phyloP scores from a whole-genome alignment of 1,140 invertebrate genomes.

The Anadara kagoshimensis region DNA sequence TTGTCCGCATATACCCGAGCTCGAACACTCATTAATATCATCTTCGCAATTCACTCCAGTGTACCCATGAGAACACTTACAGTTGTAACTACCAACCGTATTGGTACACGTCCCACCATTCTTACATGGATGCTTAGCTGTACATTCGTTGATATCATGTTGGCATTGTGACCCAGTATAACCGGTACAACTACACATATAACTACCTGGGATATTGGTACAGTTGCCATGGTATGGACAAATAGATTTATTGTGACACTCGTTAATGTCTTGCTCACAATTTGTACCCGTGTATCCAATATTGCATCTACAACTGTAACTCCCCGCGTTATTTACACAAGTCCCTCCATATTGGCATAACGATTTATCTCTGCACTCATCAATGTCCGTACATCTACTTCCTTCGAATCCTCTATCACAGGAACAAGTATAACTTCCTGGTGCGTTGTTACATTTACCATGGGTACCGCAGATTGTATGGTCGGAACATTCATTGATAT shows the following conservation, averaged over 20 bases:
- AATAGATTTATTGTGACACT: neutral
- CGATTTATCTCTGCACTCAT: neutral
- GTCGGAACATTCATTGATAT: no score
- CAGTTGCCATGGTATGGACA: slow-evolving; percentile 18
- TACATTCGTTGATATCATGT: slow-evolving; percentile 81
- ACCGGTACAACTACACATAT: slow-evolving; percentile 20
- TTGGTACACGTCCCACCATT: slow-evolving; percentile 87
- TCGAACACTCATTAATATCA: no score
- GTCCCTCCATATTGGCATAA: no score
- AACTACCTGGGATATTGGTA: slow-evolving; percentile 23
- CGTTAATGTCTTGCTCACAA: slow-evolving; percentile 17
- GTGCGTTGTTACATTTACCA: no score
- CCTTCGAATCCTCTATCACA: no score
- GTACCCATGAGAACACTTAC: slow-evolving; percentile 51
- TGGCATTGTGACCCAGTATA: neutral
- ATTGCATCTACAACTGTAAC: neutral
- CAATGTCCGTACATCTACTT: no score
- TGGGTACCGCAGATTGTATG: no score
- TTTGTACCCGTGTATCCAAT: slow-evolving; percentile 3
- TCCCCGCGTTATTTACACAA: no score
- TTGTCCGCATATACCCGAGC: neutral
- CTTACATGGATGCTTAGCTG: slow-evolving; percentile 85
- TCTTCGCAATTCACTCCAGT: slow-evolving; percentile 62
- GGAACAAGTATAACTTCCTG: no score
- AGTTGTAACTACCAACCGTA: slow-evolving; percentile 33